A percentile compares a stretch with the other conserved stretches of the same genome.
Conservation (phyloP, 1,140 invertebrate species). For the Drosophila burlai region DNA sequence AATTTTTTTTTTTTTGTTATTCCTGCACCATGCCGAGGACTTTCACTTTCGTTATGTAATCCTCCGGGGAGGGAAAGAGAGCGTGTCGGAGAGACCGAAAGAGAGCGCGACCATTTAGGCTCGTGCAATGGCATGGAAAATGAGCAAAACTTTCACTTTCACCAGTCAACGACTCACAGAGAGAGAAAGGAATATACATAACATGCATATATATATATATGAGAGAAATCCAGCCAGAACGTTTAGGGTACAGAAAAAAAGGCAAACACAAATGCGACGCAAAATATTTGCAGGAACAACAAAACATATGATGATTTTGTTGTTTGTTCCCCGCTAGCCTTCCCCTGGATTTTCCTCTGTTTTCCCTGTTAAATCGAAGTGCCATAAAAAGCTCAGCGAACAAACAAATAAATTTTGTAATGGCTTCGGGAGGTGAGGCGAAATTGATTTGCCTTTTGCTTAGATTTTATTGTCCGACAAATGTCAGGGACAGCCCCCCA, state of each 20-base stretch:
- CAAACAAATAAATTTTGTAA: slow-evolving; percentile 70
- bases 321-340: slow-evolving; percentile 4
- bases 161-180: slow-evolving; percentile 71
- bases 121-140: slow-evolving; percentile 71
- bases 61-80: slow-evolving; percentile 26
- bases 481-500: slow-evolving; percentile 48
- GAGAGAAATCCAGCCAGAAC: slow-evolving; percentile 1
- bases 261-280: slow-evolving; percentile 50
- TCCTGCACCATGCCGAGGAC: slow-evolving; percentile 28
- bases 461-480: slow-evolving; percentile 50
- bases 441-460: slow-evolving; percentile 67
- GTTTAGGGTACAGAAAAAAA: slow-evolving; percentile 61
- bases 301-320: slow-evolving; percentile 66
- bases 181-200: slow-evolving; percentile 5
- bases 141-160: slow-evolving; percentile 77
- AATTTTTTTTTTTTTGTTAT: slow-evolving; percentile 39
- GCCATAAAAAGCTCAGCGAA: slow-evolving; percentile 57
- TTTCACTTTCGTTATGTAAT: slow-evolving; percentile 74
- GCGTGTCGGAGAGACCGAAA: slow-evolving; percentile 1
- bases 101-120: slow-evolving; percentile 54
- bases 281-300: slow-evolving; percentile 56
- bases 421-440: slow-evolving; percentile 20
- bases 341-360: slow-evolving; percentile 6
- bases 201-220: neutral
- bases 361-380: slow-evolving; percentile 42